Evolutionary conservation across 2,888 invertebrate genomes (phyloP).

Genomic region (Melanotus villosus): DNA sequence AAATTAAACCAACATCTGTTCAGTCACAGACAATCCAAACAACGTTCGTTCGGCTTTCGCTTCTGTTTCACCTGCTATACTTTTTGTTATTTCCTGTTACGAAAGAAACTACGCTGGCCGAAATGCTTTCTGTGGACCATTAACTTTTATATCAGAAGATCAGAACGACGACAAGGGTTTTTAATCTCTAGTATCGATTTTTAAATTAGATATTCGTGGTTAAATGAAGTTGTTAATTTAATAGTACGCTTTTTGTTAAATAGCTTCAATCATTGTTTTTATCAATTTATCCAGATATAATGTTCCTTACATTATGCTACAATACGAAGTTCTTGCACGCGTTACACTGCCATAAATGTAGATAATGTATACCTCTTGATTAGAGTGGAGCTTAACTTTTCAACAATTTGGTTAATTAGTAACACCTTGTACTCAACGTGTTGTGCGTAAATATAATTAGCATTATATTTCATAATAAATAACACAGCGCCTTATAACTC

Average conservation of each 20-base stretch:
- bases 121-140: no score
- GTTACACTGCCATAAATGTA: no score
- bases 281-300: no score
- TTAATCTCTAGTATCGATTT: no score
- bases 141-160: no score
- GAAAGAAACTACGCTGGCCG: neutral
- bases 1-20: neutral
- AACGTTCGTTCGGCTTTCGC: neutral
- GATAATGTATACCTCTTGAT: constrained; percentile 16
- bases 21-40: neutral
- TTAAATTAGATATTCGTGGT: no score
- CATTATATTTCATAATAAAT: constrained; percentile 26
- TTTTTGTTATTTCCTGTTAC: constrained; percentile 7
- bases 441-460: constrained; percentile 28
- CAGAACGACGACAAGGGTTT: no score
- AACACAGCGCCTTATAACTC: neutral
- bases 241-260: no score
- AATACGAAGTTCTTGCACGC: no score
- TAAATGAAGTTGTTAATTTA: no score
- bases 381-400: constrained; percentile 22
- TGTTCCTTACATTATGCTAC: no score
- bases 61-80: neutral
- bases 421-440: constrained; percentile 5
- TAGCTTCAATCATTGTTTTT: no score
- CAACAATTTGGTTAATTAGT: constrained; percentile 30